Conservation (phyloP, 2,113 vertebrate genomes). For the Macrotis lagotis region DNA sequence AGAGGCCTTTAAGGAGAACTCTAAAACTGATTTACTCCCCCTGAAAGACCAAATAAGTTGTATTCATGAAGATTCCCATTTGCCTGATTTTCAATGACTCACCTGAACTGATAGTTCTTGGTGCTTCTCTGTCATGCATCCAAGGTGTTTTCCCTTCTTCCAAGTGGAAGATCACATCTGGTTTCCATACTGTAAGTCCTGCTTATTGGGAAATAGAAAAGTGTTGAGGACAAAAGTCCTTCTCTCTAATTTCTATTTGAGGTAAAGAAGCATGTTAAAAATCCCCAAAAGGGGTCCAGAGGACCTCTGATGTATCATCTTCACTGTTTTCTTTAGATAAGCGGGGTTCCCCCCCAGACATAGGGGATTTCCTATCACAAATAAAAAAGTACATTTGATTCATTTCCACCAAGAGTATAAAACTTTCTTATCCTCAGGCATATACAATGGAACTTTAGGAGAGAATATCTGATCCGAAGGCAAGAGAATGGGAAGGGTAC, state of each 20-base stretch:
- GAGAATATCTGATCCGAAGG: neutral
- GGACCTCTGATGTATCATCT: neutral
- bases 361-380: neutral
- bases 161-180: neutral
- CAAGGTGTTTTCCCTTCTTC: neutral
- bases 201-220: neutral
- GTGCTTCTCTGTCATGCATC: neutral
- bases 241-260: neutral
- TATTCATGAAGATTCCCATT: neutral
- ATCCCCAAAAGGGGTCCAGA: neutral
- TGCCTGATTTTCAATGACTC: neutral
- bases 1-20: neutral
- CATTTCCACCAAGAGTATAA: neutral
- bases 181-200: neutral
- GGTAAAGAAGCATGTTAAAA: neutral
- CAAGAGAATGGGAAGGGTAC: neutral
- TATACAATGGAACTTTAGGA: neutral
- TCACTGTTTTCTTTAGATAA: neutral
- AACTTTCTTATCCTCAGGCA: neutral
- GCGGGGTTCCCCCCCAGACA: neutral
- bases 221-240: neutral
- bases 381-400: neutral
- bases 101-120: neutral
- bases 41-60: neutral
- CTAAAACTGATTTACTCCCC: neutral